Evolutionary conservation across 2,797 vertebrate species (phyloP).

Genomic region (Manis javanica): DNA sequence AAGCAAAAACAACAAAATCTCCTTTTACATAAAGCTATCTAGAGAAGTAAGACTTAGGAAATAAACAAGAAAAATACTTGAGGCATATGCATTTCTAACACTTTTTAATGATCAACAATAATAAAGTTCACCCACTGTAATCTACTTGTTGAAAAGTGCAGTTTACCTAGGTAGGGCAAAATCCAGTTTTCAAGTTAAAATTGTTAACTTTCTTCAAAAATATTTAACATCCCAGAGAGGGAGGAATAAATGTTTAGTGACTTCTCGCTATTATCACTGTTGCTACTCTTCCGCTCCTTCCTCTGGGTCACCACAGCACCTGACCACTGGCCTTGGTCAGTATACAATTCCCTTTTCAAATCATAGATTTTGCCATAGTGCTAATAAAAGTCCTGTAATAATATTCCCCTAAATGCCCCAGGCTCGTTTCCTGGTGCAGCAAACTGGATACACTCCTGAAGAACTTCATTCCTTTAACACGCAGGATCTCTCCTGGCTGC

Average conservation of each 20-base stretch:
- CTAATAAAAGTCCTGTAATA: background rate
- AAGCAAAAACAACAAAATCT: constrained; percentile 44
- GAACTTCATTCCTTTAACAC: background rate
- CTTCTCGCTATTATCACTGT: background rate
- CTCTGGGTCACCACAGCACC: background rate
- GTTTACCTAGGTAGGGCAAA: background rate
- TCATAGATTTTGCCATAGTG: background rate
- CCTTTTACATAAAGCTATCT: background rate
- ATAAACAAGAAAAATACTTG: constrained; percentile 20
- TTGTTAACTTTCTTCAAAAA: background rate
- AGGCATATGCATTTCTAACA: background rate
- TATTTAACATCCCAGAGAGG: background rate
- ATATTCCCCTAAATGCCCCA: background rate
- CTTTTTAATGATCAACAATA: background rate
- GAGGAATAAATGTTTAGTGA: background rate
- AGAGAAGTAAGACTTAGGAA: background rate
- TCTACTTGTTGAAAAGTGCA: background rate
- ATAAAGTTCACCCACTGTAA: background rate
- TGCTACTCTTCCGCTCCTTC: background rate
- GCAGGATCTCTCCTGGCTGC: background rate
- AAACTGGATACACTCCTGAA: background rate
- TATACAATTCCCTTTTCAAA: background rate
- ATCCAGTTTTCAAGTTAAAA: constrained; percentile 5
- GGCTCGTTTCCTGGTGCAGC: background rate
- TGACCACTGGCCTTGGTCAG: background rate